phyloP scores from a whole-genome alignment of 2,888 invertebrate genomes.

The Dicycla oo region DNA sequence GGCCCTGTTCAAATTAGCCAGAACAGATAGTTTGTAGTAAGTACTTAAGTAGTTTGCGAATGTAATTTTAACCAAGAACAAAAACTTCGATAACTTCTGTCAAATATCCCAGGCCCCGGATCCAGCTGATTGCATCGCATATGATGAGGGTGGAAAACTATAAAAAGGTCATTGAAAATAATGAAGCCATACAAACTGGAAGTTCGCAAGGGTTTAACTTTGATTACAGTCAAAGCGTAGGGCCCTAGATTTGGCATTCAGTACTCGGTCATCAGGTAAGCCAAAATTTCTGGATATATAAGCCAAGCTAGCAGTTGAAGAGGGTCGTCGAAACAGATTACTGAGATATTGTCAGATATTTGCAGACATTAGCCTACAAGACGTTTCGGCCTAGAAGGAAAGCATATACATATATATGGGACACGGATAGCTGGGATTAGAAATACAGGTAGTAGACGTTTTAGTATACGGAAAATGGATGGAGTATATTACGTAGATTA shows the following conservation, averaged over 20 bases:
- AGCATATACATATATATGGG: background rate
- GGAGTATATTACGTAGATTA: background rate
- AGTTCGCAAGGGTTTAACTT: too few relatives aligned
- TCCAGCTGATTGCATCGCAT: background rate
- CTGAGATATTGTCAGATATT: background rate
- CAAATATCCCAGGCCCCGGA: too few relatives aligned
- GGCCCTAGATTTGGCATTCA: background rate
- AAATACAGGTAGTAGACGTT: background rate
- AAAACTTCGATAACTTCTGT: background rate
- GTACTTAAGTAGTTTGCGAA: background rate
- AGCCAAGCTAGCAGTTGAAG: background rate
- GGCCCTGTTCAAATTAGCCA: constrained; percentile 43
- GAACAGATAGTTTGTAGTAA: constrained; percentile 19
- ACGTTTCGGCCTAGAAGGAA: background rate
- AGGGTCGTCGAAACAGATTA: background rate
- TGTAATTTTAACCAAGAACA: constrained; percentile 11
- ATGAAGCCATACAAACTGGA: background rate
- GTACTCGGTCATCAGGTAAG: background rate
- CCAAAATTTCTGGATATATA: background rate
- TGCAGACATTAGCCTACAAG: background rate
- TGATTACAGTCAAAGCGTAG: too few relatives aligned
- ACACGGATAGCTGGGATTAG: background rate
- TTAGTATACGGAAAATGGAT: background rate
- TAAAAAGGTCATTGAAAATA: background rate
- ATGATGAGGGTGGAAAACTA: background rate